These are phyloP conservation scores for Lysandra coridon DNA, from an alignment of 2,888 invertebrate genomes.

Conservation along the genomic window DNA sequence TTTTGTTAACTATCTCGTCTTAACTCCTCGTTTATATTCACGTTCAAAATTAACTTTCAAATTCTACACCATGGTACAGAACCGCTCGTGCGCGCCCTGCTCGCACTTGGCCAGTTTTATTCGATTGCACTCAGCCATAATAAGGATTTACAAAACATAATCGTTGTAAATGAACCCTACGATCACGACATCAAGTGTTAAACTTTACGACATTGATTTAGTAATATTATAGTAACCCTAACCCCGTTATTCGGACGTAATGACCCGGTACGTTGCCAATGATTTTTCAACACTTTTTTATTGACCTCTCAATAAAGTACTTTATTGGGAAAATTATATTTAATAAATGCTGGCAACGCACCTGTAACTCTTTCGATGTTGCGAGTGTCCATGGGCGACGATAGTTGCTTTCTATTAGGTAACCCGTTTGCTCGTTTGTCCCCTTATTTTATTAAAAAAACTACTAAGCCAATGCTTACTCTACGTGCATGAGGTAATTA, in stretches of 20 bases:
- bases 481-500: too few relatives aligned
- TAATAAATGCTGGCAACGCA: too few relatives aligned
- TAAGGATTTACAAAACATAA: conserved; percentile 65
- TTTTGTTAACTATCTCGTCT: too few relatives aligned
- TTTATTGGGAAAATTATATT: neutral
- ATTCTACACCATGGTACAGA: too few relatives aligned
- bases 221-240: conserved; percentile 19
- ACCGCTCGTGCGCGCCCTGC: neutral
- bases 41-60: too few relatives aligned
- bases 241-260: neutral
- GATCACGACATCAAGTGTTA: conserved; percentile 58
- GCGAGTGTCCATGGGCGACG: too few relatives aligned
- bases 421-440: too few relatives aligned
- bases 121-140: conserved; percentile 62
- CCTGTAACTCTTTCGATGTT: too few relatives aligned
- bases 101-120: conserved; percentile 35
- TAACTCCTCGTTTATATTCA: too few relatives aligned
- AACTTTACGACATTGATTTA: conserved; percentile 27
- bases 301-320: neutral
- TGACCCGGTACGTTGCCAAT: neutral
- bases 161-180: conserved; percentile 57
- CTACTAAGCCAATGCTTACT: too few relatives aligned
- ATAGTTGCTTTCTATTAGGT: too few relatives aligned
- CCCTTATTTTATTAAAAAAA: too few relatives aligned
- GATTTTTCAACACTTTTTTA: neutral